Evolutionary conservation across 2,797 vertebrate species (phyloP).

Genomic region (Gymnodraco acuticeps): DNA sequence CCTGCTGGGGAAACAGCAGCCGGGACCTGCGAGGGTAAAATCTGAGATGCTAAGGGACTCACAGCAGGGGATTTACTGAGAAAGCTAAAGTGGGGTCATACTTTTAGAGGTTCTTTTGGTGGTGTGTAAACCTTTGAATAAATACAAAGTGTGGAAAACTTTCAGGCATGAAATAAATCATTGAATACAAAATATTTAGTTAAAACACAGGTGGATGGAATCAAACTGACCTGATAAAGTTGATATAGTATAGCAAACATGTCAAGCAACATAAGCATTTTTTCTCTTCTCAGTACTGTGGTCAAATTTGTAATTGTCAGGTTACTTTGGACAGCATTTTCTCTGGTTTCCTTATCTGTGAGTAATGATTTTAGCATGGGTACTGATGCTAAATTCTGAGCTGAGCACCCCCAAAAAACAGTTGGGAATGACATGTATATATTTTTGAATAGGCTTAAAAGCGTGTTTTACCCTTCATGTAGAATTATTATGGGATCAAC

Average conservation of each 20-base stretch:
- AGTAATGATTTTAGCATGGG: too few species aligned
- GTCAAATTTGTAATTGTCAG: too few species aligned
- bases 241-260: not conserved
- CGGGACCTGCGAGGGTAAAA: conserved; percentile 35
- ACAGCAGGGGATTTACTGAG: conserved; percentile 8
- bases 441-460: too few species aligned
- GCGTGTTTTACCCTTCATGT: too few species aligned
- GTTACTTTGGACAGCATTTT: too few species aligned
- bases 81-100: conserved; percentile 21
- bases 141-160: not conserved
- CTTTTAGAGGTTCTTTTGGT: not conserved
- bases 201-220: not conserved
- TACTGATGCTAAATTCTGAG: too few species aligned
- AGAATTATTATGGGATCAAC: too few species aligned
- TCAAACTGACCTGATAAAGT: not conserved
- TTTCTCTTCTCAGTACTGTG: not conserved
- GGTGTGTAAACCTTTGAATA: conserved; percentile 1
- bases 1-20: conserved; percentile 60
- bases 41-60: conserved; percentile 40
- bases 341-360: too few species aligned
- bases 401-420: too few species aligned
- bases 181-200: too few species aligned
- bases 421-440: too few species aligned
- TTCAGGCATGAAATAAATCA: not conserved
- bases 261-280: not conserved